Base-by-base conservation (phyloP, 2,113 vertebrate genomes). In the Probosciger aterrimus region DNA sequence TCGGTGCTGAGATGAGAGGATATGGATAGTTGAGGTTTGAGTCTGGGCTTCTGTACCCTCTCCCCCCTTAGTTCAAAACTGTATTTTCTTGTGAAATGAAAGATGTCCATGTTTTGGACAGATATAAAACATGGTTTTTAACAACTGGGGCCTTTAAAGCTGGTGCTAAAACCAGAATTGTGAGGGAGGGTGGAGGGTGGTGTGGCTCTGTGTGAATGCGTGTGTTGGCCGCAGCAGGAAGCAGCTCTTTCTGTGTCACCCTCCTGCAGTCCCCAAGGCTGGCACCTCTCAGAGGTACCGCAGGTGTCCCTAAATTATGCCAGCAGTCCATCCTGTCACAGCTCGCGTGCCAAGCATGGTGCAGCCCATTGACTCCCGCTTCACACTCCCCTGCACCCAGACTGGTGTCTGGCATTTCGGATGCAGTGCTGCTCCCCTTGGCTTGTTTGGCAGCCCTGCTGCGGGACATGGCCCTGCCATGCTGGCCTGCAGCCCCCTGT, bases 401-500 rank as follows among this genome's bases (percentile, higher is more conserved):
- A 68, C 55, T 0, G 0, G 3, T 46, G 65, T 14, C 44, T 0
- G 3, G 67, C 30, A 15, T 39, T 80, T 35, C 2, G 7, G 46
- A n/a, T 14, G 46, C 67, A 23, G 41, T 0, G 46, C 41, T 1
- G 6, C 50, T 65, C 19, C 18, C 24, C 64, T 76, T 18, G 0
- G 2, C 65, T 47, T 19, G 33, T 22, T 67, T 1, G 3, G 59
- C 35, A 52, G 33, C 49, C 18, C 63, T 44, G 23, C 47, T 2
- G 0, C 1, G 7, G 83, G 31, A 49, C 27, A 1, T 11, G 46
- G 20, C 30, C 57, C 1, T 1, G 18, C 30, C 2, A 2, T 0
- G 1, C 39, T 1, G 3, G 53, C 5, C 53, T 41, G 37, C 24
- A 46, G 18, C 13, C n/a, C 46, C n/a, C 23, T 35, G 57, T 16